Evolutionary conservation across 2,797 vertebrate species (phyloP), one percentile per base, ranked within the genome.

Genomic region (Chaunax sp.): DNA sequence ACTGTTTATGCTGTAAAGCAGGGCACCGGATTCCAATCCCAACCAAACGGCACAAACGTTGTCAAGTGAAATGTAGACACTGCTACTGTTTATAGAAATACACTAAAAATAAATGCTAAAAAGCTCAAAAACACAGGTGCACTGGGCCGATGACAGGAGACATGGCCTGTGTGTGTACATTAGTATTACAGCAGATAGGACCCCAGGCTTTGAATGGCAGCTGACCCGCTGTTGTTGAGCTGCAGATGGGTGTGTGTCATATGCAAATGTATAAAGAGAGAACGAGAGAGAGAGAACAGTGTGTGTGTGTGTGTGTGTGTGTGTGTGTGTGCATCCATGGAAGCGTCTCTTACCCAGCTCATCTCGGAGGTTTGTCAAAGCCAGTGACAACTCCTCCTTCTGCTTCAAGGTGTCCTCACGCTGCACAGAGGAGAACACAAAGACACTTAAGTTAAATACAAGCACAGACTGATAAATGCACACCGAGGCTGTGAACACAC

Each of bases 321-420:
- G 47, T 25, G 47, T 40, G 41, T 25, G 40, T 52, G n/a, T 14
- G 16, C 22, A 23, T 33, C 41, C 20, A 69, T 22, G 3, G 15
- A 37, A 14, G 15, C 4, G 0, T 20, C 16, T 52, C 89, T 88
- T 80, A 93, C 92, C 87, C 50, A 93, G 78, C 43, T 93, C 83
- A 1, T 84, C 72, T 20, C 68, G 57, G 37, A 93, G 83, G 30
- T 54, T 77, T 3, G 23, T 19, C 70, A 92, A 67, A 12, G 91
- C 82, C 60, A 52, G 41, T 0, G 82, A 77, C 43, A 92, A 43
- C 23, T 82, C 73, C 69, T 83, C 90, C 80, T 84, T 89, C 79
- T 89, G 86, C 63, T 88, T 91, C 55, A 90, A 26, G n/a, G 77
- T 40, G 13, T 91, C 85, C 33, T 92, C 89, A 0, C 79, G 80